Evolutionary conservation across 30 jellyfish, hydroid and myxozoan genomes (phyloP).

Genomic region (Pseudorhiza aurosa): DNA sequence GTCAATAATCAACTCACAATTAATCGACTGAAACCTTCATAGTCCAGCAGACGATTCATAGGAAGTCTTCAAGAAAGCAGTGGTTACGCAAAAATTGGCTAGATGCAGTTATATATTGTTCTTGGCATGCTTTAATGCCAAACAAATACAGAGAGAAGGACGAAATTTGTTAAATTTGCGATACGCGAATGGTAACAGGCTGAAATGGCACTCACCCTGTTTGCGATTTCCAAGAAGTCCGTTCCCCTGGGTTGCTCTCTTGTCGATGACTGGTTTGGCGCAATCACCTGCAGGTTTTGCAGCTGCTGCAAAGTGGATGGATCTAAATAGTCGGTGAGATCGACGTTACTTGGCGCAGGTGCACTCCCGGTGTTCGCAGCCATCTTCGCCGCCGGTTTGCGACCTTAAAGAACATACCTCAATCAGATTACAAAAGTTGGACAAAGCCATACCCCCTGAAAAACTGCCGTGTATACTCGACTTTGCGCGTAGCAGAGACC

Average conservation of each 20-base stretch:
- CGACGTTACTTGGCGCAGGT: constrained; percentile 2
- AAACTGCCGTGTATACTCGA: too few relatives aligned
- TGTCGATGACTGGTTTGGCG: constrained; percentile 28
- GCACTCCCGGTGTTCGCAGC: not conserved
- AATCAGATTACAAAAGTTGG: too few relatives aligned
- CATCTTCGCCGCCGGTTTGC: not conserved
- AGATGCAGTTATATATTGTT: too few relatives aligned
- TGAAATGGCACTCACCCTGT: constrained; percentile 75
- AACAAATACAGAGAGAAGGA: too few relatives aligned
- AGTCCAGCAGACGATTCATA: too few relatives aligned
- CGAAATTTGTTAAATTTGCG: not conserved
- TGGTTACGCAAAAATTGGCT: too few relatives aligned
- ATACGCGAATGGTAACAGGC: not conserved
- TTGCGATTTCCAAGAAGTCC: constrained; percentile 90
- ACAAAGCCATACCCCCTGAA: too few relatives aligned
- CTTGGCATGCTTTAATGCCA: too few relatives aligned
- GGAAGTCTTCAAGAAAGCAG: too few relatives aligned
- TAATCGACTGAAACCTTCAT: too few relatives aligned
- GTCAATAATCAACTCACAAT: too few relatives aligned
- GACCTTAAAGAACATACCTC: not conserved
- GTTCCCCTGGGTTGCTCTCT: constrained; percentile 88
- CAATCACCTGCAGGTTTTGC: constrained; percentile 77
- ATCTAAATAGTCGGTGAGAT: constrained; percentile 42
- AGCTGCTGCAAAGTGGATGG: constrained; percentile 75
- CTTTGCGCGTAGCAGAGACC: too few relatives aligned